Percentiles rank a stretch among this genome's conserved stretches.
These are phyloP conservation scores for Centropyge bicolor DNA, from an alignment of 2,797 vertebrate genomes.

Conservation along the genomic window DNA sequence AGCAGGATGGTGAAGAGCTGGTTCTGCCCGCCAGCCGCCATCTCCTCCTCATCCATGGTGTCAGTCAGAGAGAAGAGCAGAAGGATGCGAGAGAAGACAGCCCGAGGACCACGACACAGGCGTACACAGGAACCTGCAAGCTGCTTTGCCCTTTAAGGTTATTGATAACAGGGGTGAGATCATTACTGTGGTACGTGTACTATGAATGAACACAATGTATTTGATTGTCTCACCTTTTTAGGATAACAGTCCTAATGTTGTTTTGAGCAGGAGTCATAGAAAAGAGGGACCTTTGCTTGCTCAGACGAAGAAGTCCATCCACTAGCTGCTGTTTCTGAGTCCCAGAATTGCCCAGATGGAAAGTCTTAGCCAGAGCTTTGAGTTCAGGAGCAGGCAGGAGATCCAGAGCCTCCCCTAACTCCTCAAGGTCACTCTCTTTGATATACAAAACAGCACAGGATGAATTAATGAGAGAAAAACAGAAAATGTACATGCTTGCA, in stretches of 20 bases:
- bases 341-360: conserved; percentile 89
- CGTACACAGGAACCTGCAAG: conserved; percentile 88
- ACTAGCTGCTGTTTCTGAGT: conserved; percentile 92
- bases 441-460: background rate
- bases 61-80: conserved; percentile 94
- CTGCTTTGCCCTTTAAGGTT: conserved; percentile 88
- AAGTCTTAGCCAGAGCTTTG: conserved; percentile 91
- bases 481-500: background rate
- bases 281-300: conserved; percentile 92
- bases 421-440: conserved; percentile 90
- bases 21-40: conserved; percentile 89
- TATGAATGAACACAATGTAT: background rate
- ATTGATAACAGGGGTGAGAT: conserved; percentile 23
- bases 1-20: conserved; percentile 92
- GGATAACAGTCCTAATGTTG: conserved; percentile 86
- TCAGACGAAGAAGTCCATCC: conserved; percentile 88
- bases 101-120: conserved; percentile 85
- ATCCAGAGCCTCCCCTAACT: conserved; percentile 90
- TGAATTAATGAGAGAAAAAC: background rate
- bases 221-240: conserved; percentile 88
- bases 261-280: conserved; percentile 75
- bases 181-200: no score
- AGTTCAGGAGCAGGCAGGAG: conserved; percentile 93
- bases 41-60: conserved; percentile 92
- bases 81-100: conserved; percentile 91